Base-by-base conservation (phyloP, 2,797 vertebrate genomes). In the Muscicapa comitata region DNA sequence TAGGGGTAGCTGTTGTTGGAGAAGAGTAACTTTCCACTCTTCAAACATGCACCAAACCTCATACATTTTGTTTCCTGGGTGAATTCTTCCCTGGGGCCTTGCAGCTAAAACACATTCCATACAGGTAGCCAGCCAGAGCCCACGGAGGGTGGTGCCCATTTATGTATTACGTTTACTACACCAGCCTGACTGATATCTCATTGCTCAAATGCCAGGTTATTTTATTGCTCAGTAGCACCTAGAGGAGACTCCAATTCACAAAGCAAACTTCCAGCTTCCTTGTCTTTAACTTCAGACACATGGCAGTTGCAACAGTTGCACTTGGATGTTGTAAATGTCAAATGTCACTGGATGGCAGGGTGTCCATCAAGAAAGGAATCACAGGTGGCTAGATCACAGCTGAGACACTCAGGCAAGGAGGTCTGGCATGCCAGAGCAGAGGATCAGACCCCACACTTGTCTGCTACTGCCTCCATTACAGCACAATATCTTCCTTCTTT, bases 251-350 rank as follows among this genome's bases (percentile, higher is more conserved):
- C 82, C 31, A 5, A 87, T 96, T 95, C 96, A 93, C 88, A 93
- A 95, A 96, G 93, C 82, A 96, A 95, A 93, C 88, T 95, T 96
- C 95, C 93, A 96, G 88, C 88, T 96, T 91, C 91, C 68, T 74
- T 83, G 68, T 94, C 89, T 79, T 92, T 86, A 91, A 48, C 90
- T 95, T 86, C 59, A 91, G 84, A 90, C 68, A 59, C 42, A 57
- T 59, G 43, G 86, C 58, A 28, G 25, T 81, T 61, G 43, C 58
- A 85, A 81, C 90, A 94, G 93, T 86, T 95, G 95, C 79, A 29
- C 35, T 82, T 94, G 76, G 62, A 80, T 83, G 31, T 38, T 63
- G 26, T 88, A 97, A 96, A 97, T 97, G 96, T 96, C 96, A 97
- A 96, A 92, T 96, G 93, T 79, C 91, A 92, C 61, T 63, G 65